Percentiles rank a stretch among this genome's conserved stretches.
Conservation (phyloP, 1,140 invertebrate genomes). For the Sarcophaga bullata region DNA sequence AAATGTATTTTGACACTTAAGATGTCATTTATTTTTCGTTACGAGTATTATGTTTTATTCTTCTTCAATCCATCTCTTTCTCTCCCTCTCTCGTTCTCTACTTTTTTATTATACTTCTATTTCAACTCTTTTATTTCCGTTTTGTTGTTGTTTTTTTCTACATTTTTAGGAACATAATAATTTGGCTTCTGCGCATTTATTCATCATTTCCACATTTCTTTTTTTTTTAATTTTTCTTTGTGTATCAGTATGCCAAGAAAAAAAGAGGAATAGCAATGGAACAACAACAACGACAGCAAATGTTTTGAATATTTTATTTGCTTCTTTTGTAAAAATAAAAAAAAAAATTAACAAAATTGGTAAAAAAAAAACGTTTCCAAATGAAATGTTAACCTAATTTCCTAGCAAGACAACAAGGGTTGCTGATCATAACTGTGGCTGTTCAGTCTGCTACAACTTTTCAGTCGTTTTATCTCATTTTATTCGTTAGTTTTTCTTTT, state of each 20-base stretch:
- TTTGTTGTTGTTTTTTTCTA: conserved; percentile 12
- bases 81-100: not conserved
- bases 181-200: conserved; percentile 33
- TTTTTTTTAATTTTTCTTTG: not conserved
- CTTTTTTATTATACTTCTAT: not conserved
- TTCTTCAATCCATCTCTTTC: not conserved
- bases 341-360: not conserved
- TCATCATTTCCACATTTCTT: not conserved
- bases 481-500: no score
- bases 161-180: no score
- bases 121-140: not conserved
- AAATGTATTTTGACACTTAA: conserved; percentile 37
- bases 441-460: no score
- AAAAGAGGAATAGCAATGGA: not conserved
- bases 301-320: not conserved
- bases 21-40: conserved; percentile 29
- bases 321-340: not conserved
- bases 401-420: not conserved
- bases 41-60: not conserved
- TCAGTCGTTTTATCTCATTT: no score
- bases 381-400: conserved; percentile 8
- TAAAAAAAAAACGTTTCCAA: not conserved
- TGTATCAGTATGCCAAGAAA: not conserved
- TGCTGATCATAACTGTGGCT: not conserved
- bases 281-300: no score